A percentile compares a stretch with the other conserved stretches of the same genome.
These are phyloP conservation scores for Harpagifer antarcticus DNA, from an alignment of 2,797 vertebrate genomes.

Conservation along the genomic window DNA sequence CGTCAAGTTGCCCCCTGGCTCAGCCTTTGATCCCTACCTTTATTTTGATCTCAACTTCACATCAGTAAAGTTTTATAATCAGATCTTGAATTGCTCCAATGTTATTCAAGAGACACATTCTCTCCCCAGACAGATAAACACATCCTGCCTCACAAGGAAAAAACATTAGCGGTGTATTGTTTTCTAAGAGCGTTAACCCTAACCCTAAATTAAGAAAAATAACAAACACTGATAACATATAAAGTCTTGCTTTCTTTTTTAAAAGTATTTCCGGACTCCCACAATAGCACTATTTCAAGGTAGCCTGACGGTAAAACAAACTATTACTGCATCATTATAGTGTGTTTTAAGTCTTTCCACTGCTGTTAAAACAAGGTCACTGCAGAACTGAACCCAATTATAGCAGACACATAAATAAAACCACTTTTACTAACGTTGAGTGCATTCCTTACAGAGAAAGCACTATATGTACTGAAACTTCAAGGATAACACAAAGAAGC, in stretches of 20 bases:
- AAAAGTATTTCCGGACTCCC: background rate
- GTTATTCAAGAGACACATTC: too few species aligned
- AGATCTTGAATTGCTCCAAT: too few species aligned
- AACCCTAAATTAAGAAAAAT: background rate
- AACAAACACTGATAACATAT: background rate
- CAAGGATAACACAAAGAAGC: slow-evolving; percentile 53
- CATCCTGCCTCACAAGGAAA: too few species aligned
- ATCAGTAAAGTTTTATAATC: too few species aligned
- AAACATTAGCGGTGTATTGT: too few species aligned
- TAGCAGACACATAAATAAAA: slow-evolving; percentile 53
- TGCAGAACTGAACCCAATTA: slow-evolving; percentile 53
- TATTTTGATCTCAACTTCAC: too few species aligned
- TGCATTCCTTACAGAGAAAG: slow-evolving; percentile 1
- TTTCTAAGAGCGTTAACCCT: background rate
- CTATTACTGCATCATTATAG: slow-evolving; percentile 29
- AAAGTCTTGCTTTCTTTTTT: background rate
- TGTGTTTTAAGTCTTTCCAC: slow-evolving; percentile 13
- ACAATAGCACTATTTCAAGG: background rate
- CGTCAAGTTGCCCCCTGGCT: too few species aligned
- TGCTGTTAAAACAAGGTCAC: slow-evolving; percentile 26
- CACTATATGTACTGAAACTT: slow-evolving; percentile 15
- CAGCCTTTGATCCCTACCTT: too few species aligned
- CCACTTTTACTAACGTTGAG: slow-evolving; percentile 17
- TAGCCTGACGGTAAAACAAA: slow-evolving; percentile 2
- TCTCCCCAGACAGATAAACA: too few species aligned